Percentiles rank a stretch among this genome's conserved stretches.
phyloP scores from a whole-genome alignment of 2,888 invertebrate species.

The Deroplatys truncata region DNA sequence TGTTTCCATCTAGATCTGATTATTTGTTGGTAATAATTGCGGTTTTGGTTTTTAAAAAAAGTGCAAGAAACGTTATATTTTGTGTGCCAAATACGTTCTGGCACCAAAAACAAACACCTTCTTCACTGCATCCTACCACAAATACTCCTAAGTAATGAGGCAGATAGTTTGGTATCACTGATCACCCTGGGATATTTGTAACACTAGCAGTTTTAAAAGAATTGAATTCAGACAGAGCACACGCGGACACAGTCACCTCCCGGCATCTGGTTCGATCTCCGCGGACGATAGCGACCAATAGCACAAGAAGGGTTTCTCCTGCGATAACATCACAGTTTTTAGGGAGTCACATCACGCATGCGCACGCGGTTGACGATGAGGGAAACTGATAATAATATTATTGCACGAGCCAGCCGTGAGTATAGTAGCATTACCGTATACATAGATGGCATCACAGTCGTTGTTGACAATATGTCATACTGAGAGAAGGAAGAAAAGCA shows the following conservation, averaged over 20 bases:
- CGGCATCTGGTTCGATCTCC: background rate
- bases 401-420: constrained; percentile 26
- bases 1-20: too few species aligned
- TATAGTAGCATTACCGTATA: background rate
- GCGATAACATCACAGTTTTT: background rate
- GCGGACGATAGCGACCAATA: background rate
- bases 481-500: background rate
- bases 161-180: background rate
- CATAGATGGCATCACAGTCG: constrained; percentile 29
- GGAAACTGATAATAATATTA: background rate
- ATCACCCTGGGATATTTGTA: background rate
- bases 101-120: too few species aligned
- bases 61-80: background rate
- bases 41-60: too few species aligned
- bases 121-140: too few species aligned
- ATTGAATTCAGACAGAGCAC: background rate
- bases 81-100: background rate
- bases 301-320: background rate
- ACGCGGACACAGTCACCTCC: background rate
- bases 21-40: too few species aligned
- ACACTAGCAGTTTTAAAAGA: background rate
- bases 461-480: constrained; percentile 33
- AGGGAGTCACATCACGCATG: background rate
- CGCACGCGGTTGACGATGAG: background rate
- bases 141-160: background rate